phyloP scores from a whole-genome alignment of 1,140 invertebrate species.

The Bombus polaris region DNA sequence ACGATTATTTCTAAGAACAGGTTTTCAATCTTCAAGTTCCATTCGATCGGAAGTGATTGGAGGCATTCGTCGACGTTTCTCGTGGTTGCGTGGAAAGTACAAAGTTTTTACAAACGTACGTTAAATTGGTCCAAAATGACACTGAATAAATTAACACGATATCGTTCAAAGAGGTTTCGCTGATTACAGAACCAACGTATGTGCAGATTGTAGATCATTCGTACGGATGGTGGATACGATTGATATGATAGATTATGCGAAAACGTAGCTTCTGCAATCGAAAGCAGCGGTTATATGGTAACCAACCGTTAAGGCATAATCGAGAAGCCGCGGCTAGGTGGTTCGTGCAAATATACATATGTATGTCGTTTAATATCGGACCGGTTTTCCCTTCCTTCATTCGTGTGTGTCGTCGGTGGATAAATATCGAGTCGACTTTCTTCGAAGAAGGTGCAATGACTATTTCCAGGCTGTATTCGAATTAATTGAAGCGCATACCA shows the following conservation, averaged over 20 bases:
- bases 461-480: constrained; percentile 5
- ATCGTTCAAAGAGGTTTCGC: neutral
- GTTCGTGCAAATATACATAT: constrained; percentile 21
- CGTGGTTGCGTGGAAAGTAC: no score
- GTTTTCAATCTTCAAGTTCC: neutral
- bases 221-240: neutral
- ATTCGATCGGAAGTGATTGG: neutral
- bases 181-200: neutral
- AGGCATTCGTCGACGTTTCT: neutral
- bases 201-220: neutral
- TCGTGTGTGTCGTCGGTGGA: constrained; percentile 9
- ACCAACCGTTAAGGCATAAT: neutral
- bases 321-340: constrained; percentile 9
- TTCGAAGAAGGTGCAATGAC: constrained; percentile 9
- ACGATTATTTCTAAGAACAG: neutral
- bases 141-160: neutral
- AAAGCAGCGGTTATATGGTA: neutral
- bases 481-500: constrained; percentile 39
- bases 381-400: constrained; percentile 42
- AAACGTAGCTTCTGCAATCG: constrained; percentile 26
- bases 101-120: neutral
- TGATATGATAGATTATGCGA: constrained; percentile 19
- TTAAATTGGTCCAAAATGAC: neutral
- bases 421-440: constrained; percentile 15
- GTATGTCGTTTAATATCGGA: constrained; percentile 42